These are phyloP conservation scores for Melanotaenia pygmaea DNA, from an alignment of 2,797 vertebrate species.

Conservation along the genomic window DNA sequence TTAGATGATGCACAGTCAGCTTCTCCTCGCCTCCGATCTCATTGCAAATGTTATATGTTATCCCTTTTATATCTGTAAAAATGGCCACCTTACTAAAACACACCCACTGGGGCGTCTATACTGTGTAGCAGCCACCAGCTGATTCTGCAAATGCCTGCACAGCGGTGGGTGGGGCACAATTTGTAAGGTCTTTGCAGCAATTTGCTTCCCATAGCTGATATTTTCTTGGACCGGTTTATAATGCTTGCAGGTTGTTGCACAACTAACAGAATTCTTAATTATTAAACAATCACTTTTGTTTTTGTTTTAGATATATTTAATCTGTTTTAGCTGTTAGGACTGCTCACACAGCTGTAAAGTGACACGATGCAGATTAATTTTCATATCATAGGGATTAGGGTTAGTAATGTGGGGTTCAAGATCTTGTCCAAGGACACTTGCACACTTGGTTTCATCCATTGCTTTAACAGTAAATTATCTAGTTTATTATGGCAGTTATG, in stretches of 20 bases:
- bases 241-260: background rate
- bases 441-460: background rate
- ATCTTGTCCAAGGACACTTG: background rate
- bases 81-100: conserved; percentile 55
- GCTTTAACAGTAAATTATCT: background rate
- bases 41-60: conserved; percentile 38
- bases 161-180: conserved; percentile 32
- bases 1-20: conserved; percentile 12
- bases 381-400: background rate
- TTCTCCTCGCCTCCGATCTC: conserved; percentile 28
- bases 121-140: conserved; percentile 34
- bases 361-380: background rate
- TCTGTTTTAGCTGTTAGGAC: background rate
- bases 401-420: background rate
- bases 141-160: conserved; percentile 32
- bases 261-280: conserved; percentile 6
- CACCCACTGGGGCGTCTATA: conserved; percentile 30
- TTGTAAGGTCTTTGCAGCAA: conserved; percentile 43
- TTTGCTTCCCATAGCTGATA: conserved; percentile 29
- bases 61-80: conserved; percentile 38
- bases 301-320: background rate
- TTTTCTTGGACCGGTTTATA: conserved; percentile 14
- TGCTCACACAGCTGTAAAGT: background rate
- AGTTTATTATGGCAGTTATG: background rate
- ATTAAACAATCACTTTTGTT: conserved; percentile 12